Base-by-base conservation (phyloP, 2,797 vertebrate genomes). In the Capromys pilorides region DNA sequence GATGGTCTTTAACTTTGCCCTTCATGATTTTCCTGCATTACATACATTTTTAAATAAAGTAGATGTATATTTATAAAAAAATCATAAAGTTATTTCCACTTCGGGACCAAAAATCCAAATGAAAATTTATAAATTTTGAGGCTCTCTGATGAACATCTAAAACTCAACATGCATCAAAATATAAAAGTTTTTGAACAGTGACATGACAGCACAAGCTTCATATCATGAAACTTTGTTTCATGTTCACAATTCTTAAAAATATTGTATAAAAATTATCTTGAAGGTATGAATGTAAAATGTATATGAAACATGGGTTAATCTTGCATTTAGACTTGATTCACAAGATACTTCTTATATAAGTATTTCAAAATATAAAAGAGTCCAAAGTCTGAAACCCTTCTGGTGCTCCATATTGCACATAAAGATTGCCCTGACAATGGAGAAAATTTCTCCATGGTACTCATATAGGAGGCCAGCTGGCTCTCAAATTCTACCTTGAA, bases 241-340 rank as follows among this genome's bases (percentile, higher is more conserved):
- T 84, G 33, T 33, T 36, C 9, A 45, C 36, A 83, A 49, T 84
- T 59, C 59, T 57, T 28, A 78, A 90, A 86, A 79, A 45, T 78
- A 78, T 16, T 39, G 21, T 19, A 33, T 36, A 24, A 84, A 88
- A 51, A 49, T 85, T 19, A 2, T 6, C 36, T 69, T 85, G 12
- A 28, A 57, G 24, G 33, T 69, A 3, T 39, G 8, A 31, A 2
- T 18, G 31, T 39, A 22, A 80, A 8, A 6, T 79, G 2, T 13
- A 6, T 33, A 51, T 61, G 28, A 69, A 59, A 67, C 18, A 19
- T 21, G 59, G 39, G 9, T 18, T 31, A 54, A 33, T 31, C 49
- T 67, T 69, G 26, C 1, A 1, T 85, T 61, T 85, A 6, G 9
- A 33, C 54, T 14, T 51, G 12, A 36, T 51, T 51, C 8, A 41